A percentile compares a stretch with the other conserved stretches of the same genome.
phyloP scores from a whole-genome alignment of 2,888 invertebrate genomes.

The Folsomia manolachei region DNA sequence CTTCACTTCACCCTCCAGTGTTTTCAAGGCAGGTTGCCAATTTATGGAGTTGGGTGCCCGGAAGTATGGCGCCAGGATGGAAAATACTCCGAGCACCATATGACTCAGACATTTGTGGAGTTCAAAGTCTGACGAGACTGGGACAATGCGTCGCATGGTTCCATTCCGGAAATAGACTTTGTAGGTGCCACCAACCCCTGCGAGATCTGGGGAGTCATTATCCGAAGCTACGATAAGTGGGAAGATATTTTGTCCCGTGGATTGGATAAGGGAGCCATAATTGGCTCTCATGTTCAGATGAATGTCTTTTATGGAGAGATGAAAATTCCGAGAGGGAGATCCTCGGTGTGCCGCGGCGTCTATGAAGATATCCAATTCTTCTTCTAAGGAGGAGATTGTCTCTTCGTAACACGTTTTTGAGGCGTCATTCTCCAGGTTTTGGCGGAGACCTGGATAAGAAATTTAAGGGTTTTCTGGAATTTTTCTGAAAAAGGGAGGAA shows the following conservation, averaged over 20 bases:
- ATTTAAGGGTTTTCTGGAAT: background rate
- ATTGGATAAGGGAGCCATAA: conserved; percentile 22
- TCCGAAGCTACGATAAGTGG: conserved; percentile 32
- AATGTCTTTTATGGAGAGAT: conserved; percentile 24
- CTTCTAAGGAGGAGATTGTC: conserved; percentile 6
- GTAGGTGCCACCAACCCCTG: conserved; percentile 26
- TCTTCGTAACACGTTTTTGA: conserved; percentile 19
- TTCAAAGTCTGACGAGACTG: conserved; percentile 24
- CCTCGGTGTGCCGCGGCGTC: conserved; percentile 22
- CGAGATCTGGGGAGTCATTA: conserved; percentile 19
- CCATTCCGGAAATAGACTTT: conserved; percentile 28
- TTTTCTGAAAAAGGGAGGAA: background rate
- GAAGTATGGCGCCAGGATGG: conserved; percentile 28
- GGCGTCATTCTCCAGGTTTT: conserved; percentile 20
- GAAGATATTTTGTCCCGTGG: conserved; percentile 22
- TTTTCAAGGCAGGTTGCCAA: conserved; percentile 15
- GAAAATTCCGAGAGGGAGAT: conserved; percentile 16
- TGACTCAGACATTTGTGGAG: conserved; percentile 28
- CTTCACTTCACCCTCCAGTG: background rate
- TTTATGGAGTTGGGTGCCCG: conserved; percentile 19
- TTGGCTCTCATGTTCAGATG: conserved; percentile 27
- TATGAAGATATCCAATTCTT: background rate
- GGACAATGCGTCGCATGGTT: conserved; percentile 33
- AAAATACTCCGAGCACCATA: conserved; percentile 26
- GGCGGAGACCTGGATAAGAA: conserved; percentile 14